Evolutionary conservation across 1,140 invertebrate species (phyloP), one percentile per base, ranked within the genome.

Genomic region (Macrosteles quadrilineatus): DNA sequence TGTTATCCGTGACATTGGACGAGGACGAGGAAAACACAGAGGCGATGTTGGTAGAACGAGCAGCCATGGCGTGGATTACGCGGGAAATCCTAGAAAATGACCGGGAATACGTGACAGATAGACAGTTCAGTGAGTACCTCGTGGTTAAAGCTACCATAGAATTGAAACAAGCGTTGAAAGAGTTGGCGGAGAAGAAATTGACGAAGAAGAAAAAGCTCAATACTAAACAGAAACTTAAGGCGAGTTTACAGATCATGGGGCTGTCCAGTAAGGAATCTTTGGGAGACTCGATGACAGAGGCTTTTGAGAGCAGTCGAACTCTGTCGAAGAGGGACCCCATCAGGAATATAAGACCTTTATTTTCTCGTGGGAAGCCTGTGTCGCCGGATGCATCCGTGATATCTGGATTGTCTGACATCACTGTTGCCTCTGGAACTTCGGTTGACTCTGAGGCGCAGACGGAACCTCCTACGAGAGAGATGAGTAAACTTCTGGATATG

Each of bases 51-150:
- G 55, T 59, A 25, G 23, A 29, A n/a, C 2, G 55, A 11, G 55
- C 55, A 11, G 55, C 55, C 2, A 59, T 59, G 55, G 55, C 55
- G 55, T 59, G 55, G 55, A 59, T 59, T 9, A 25, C 55, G 1
- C 21, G 55, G 25, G 55, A 59, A n/a, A 59, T 59, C 21, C 55
- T 59, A n/a, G 55, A 59, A 6, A 59, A 29, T 23, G 27, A 23
- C 23, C 4, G 6, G 9, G 55, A 59, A n/a, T 59, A 59, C 25
- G 23, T 59, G 2, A 30, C 21, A 6, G 55, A 59, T 25, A 30
- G 55, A 59, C 55, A 59, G 55, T 59, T 59, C 25, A 59, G 55
- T n/a, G 2, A 59, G 55, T 59, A 27, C 25, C 55, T 59, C 2
- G 55, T 25, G 23, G 4, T 25, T 12, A 59, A 59, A n/a, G 55